Conservation (phyloP, 2,113 vertebrate species). For the Microcebus lehilahytsara region DNA sequence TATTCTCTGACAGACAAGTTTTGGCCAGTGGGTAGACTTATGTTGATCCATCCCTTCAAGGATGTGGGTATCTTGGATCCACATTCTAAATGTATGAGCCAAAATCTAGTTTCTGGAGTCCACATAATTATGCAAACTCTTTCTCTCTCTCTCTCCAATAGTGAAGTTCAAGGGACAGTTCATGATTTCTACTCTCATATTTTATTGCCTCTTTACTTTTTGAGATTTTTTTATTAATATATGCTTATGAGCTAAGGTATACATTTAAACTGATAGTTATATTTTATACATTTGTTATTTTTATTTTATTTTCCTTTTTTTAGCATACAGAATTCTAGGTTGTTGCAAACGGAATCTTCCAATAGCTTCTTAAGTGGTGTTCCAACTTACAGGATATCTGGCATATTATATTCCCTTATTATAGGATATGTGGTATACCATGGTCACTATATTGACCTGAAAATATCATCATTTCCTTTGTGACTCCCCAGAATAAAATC, state of each 20-base stretch:
- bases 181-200: neutral
- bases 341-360: neutral
- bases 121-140: neutral
- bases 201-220: neutral
- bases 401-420: neutral
- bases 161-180: neutral
- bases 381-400: neutral
- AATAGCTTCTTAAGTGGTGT: neutral
- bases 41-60: neutral
- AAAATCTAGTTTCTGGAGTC: neutral
- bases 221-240: neutral
- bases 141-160: neutral
- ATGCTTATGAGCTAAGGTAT: neutral
- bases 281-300: neutral
- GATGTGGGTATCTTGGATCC: neutral
- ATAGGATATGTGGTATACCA: neutral
- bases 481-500: neutral
- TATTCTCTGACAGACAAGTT: neutral
- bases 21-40: neutral
- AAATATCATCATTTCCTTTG: neutral
- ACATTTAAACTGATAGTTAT: neutral
- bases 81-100: neutral
- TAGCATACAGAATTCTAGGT: neutral
- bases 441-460: neutral
- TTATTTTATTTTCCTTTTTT: neutral